These are phyloP conservation scores for Lysandra coridon DNA, from an alignment of 2,888 invertebrate genomes.

Conservation along the genomic window DNA sequence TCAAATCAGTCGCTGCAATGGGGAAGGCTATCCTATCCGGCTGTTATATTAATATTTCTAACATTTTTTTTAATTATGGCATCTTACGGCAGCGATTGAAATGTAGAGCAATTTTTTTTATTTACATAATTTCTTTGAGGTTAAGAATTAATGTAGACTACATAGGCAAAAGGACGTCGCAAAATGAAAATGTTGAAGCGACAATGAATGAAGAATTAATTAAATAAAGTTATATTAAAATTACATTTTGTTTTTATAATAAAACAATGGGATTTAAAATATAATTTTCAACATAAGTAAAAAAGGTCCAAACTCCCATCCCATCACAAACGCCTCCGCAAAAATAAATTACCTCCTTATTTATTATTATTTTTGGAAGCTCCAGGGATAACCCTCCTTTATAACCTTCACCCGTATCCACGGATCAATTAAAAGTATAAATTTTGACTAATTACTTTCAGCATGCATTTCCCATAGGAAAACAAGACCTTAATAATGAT, in stretches of 20 bases:
- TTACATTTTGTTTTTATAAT: not conserved
- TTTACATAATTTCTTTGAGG: not conserved
- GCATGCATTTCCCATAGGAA: not conserved
- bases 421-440: not conserved
- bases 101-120: not conserved
- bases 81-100: not conserved
- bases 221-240: not conserved
- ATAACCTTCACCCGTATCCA: not conserved
- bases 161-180: not conserved
- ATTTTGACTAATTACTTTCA: constrained; percentile 1
- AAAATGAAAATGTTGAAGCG: not conserved
- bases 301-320: not conserved
- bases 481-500: not conserved
- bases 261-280: not conserved
- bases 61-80: not conserved
- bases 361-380: not conserved
- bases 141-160: not conserved
- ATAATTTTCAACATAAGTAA: not conserved
- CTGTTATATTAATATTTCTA: constrained; percentile 39
- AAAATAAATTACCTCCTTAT: not conserved
- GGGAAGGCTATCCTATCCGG: constrained; percentile 74
- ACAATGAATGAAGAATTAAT: not conserved
- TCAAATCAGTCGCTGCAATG: constrained; percentile 69
- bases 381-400: not conserved
- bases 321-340: not conserved